Evolutionary conservation across 2,888 invertebrate species (phyloP).

Genomic region (Micropterix aruncella): DNA sequence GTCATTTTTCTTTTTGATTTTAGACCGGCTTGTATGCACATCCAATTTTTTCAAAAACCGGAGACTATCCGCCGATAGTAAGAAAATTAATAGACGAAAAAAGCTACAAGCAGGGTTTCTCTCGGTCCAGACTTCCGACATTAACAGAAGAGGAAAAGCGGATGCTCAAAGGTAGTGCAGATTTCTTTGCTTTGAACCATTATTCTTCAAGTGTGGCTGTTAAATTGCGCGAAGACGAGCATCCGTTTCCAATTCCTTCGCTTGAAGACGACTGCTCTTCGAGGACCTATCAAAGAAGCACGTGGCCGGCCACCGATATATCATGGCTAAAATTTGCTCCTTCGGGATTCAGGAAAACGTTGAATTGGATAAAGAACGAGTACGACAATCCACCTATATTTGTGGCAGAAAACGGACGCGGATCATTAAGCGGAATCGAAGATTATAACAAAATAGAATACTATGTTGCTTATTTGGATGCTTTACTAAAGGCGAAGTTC

Average conservation of each 20-base stretch:
- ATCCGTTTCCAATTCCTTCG: slow-evolving; percentile 2
- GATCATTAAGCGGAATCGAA: slow-evolving; percentile 22
- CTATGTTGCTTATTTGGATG: slow-evolving; percentile 27
- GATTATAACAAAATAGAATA: slow-evolving; percentile 34
- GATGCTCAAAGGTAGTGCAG: slow-evolving; percentile 18
- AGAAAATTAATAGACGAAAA: slow-evolving; percentile 16
- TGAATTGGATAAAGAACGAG: background rate
- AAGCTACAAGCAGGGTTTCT: slow-evolving; percentile 17
- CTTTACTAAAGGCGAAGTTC: slow-evolving; percentile 27
- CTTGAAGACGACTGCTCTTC: slow-evolving; percentile 6
- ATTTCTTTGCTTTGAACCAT: background rate
- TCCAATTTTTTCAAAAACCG: slow-evolving; percentile 19
- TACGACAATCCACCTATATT: slow-evolving; percentile 39
- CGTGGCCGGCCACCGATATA: slow-evolving; percentile 13
- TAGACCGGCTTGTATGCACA: slow-evolving; percentile 19
- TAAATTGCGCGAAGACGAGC: too few relatives aligned
- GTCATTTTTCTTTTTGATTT: background rate
- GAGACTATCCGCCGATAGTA: slow-evolving; percentile 20
- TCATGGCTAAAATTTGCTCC: slow-evolving; percentile 15
- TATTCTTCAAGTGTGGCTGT: too few relatives aligned
- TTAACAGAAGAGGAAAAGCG: slow-evolving; percentile 16
- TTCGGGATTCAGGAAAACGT: background rate
- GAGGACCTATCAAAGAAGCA: slow-evolving; percentile 10
- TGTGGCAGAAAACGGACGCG: slow-evolving; percentile 47
- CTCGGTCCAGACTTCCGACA: slow-evolving; percentile 16